Evolutionary conservation across 2,797 vertebrate species (phyloP).

Genomic region (Pseudochromis fuscus): DNA sequence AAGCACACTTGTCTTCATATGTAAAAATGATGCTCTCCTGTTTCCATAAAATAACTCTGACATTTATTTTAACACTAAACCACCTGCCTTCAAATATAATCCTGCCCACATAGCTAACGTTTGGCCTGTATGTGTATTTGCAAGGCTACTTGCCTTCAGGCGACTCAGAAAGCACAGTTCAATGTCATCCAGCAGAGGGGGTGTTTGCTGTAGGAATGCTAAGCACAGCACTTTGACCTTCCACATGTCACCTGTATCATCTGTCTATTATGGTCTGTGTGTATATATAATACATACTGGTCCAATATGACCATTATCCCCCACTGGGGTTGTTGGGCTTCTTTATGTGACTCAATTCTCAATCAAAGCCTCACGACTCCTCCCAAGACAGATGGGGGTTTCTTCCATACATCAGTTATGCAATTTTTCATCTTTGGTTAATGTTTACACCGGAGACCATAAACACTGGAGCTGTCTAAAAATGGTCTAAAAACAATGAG

Average conservation of each 20-base stretch:
- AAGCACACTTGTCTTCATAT: neutral
- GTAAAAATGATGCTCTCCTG: neutral
- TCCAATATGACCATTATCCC: constrained; percentile 1
- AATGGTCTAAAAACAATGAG: constrained; percentile 31
- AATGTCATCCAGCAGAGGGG: constrained; percentile 69
- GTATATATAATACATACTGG: neutral
- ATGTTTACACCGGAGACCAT: constrained; percentile 20
- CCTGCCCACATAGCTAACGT: neutral
- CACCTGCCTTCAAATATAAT: neutral
- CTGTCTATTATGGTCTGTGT: neutral
- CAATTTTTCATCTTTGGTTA: constrained; percentile 24
- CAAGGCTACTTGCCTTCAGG: neutral
- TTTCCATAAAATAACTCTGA: neutral
- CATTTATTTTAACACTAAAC: constrained; percentile 6
- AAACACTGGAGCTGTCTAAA: constrained; percentile 6
- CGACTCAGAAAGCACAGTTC: constrained; percentile 21
- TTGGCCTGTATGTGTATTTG: constrained; percentile 1
- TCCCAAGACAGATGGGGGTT: constrained; percentile 7
- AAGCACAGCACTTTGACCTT: constrained; percentile 39
- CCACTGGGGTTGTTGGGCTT: constrained; percentile 17
- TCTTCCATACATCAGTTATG: constrained; percentile 5
- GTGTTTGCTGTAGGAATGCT: constrained; percentile 56
- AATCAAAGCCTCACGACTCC: constrained; percentile 19
- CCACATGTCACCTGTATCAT: constrained; percentile 25
- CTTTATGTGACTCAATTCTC: constrained; percentile 16